Evolutionary conservation across 2,113 vertebrate genomes (phyloP), one percentile per base, ranked within the genome.

Genomic region (Scolopax mira): DNA sequence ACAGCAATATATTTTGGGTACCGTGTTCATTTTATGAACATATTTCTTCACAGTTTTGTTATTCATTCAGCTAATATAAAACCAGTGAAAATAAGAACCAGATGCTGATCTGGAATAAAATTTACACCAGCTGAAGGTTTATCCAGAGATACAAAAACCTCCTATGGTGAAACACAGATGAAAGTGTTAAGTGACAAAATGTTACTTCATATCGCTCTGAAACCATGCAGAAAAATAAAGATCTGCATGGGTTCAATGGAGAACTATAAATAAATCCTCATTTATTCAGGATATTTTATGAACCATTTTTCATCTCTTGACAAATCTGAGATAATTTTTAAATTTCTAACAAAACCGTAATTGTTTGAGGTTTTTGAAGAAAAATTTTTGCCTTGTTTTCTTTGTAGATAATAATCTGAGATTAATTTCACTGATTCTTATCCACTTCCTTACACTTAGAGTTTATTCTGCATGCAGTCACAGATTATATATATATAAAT

Each of bases 21-120:
- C 3, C 4, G 18, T 61, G 35, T 88, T 84, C 37, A 74, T 90
- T 93, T 90, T 90, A 90, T 64, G 64, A 89, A 80, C 28, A 33
- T 89, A 88, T 46, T 80, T 86, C 57, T 95, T 94, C 52, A 72
- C 75, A 81, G 33, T 75, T 96, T 88, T 90, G 33, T 79, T 95
- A 80, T 90, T 96, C 72, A 74, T 92, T 88, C 10, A 1, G 35
- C 22, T 95, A 79, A 73, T 69, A 66, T 57, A 83, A 95, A 88
- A 74, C 24, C 48, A 94, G 44, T 88, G 85, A 85, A 86, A 93
- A 85, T 69, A 82, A 90, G 35, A 67, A 90, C 71, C 87, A 96
- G 81, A 90, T 94, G 75, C 82, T 91, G 49, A 91, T 51, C 58
- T 93, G 88, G 51, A 88, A 85, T 88, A 88, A 88, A 94, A 93